Base-by-base conservation (phyloP, 2,113 vertebrate species). In the Jacana jacana region DNA sequence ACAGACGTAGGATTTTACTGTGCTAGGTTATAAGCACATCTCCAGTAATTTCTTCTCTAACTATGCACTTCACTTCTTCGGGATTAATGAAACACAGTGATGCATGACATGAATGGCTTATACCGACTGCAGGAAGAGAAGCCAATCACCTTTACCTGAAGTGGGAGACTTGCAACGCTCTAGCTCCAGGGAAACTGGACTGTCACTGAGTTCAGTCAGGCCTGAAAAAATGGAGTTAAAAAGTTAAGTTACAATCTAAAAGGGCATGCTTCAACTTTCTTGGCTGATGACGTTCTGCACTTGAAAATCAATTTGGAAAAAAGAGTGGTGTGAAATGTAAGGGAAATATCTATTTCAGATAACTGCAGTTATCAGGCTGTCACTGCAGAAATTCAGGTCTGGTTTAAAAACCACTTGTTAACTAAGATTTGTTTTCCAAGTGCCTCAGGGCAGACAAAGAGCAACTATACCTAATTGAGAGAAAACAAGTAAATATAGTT, bases 111-210 rank as follows among this genome's bases (percentile, higher is more conserved):
- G 94, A 87, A 92, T 95, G 91, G 92, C 88, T 93, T 81, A 68
- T 94, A 88, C 71, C 86, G 96, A 89, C 86, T 97, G 96, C 76
- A 87, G 96, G 80, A 92, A 95, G 61, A 97, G 95, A 94, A 93
- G 91, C 90, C 79, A 93, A 16, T 95, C 69, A 91, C 89, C 89
- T 96, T 98, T 99, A 99, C 99, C 99, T 99, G 99, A 99, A 91
- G 99, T 99, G 93, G 99, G 99, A 51, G 99, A 99, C 97, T 99
- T 99, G 99, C 99, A 99, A 93, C 99, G 98, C 92, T 99, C 99
- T 95, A 99, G 98, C 97, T 99, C 99, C 93, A 98, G 95, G 89
- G 99, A 98, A 94, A 98, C 98, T 97, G 99, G 99, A 98, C 98
- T 99, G 97, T 99, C 99, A 91, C 98, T 99, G 96, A 99, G 98